Conservation (phyloP, 2,797 vertebrate species). For the Anguilla marmorata region DNA sequence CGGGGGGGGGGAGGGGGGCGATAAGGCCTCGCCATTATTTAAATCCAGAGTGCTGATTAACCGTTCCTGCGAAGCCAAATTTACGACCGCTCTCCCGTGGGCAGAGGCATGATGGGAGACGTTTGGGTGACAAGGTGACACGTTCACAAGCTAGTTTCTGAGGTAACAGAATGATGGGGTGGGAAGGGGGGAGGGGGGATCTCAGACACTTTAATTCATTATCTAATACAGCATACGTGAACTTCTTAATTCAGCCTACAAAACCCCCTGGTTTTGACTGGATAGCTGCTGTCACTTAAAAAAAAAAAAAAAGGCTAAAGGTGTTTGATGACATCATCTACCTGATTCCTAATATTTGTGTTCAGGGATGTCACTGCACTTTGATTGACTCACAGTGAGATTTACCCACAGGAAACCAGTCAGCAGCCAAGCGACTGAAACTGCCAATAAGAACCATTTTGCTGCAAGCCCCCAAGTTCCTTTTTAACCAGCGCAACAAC, state of each 20-base stretch:
- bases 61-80: background rate
- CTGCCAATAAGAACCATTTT: background rate
- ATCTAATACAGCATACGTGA: background rate
- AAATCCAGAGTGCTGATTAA: slow-evolving; percentile 41
- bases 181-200: no score
- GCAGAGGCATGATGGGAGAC: background rate
- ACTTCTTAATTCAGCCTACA: background rate
- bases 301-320: no score
- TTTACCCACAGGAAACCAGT: background rate
- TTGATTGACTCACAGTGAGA: background rate
- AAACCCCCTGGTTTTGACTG: background rate
- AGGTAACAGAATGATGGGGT: background rate
- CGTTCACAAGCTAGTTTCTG: background rate
- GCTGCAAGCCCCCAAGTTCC: background rate
- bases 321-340: background rate
- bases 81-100: background rate
- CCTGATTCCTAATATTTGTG: background rate
- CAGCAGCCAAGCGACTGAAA: background rate
- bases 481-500: background rate
- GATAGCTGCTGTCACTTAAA: background rate
- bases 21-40: slow-evolving; percentile 50
- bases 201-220: no score
- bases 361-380: background rate
- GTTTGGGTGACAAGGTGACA: background rate
- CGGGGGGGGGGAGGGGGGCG: slow-evolving; percentile 18